Percentiles rank a stretch among this genome's conserved stretches.
Evolutionary conservation across 2,113 vertebrate species (phyloP).

Genomic region (Nycticebus coucang): DNA sequence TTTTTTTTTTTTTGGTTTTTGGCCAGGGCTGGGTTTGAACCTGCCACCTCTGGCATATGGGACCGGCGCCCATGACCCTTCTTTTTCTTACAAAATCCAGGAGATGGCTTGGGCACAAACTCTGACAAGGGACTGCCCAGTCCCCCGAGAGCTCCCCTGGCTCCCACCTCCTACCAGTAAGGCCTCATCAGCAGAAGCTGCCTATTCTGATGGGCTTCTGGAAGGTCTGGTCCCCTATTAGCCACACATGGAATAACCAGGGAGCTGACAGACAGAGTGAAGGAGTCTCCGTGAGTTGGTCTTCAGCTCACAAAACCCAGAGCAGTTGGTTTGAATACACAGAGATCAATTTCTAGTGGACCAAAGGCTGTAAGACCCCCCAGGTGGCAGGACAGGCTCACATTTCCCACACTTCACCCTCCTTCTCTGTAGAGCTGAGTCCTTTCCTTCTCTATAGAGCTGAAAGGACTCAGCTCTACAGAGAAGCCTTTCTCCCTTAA

Average conservation of each 20-base stretch:
- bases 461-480: too few relatives aligned
- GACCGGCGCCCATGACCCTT: too few relatives aligned
- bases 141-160: too few relatives aligned
- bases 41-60: too few relatives aligned
- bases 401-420: neutral
- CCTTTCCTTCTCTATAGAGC: too few relatives aligned
- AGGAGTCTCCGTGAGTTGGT: neutral
- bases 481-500: neutral
- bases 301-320: neutral
- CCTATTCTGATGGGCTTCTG: neutral
- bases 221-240: neutral
- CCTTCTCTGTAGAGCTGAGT: neutral
- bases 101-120: neutral
- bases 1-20: too few relatives aligned
- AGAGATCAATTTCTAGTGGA: neutral
- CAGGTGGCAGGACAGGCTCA: neutral
- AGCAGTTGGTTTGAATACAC: neutral
- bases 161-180: neutral
- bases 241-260: neutral
- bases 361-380: neutral
- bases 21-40: too few relatives aligned
- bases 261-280: neutral
- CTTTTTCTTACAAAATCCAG: neutral
- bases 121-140: neutral
- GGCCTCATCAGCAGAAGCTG: neutral